Percentiles rank a stretch among this genome's conserved stretches.
Conservation (phyloP, 1,140 invertebrate genomes). For the Chironomus striatipennis region DNA sequence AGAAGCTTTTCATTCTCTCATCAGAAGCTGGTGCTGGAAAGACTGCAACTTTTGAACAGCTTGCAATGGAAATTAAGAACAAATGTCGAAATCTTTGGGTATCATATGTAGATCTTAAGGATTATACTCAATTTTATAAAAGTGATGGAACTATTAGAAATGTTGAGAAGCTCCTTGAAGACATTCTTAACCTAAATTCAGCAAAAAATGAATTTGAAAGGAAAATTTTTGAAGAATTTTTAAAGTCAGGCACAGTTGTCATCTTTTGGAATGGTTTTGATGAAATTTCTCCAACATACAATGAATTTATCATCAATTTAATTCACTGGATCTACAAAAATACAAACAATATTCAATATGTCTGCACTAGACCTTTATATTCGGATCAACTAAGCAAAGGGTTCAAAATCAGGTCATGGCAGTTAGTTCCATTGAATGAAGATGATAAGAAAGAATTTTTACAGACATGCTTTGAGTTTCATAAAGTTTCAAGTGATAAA, state of each 20-base stretch:
- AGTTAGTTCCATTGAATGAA: neutral
- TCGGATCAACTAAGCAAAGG: neutral
- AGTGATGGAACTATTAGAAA: too few species aligned
- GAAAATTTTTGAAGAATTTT: neutral
- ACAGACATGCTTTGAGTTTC: neutral
- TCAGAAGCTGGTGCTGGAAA: neutral
- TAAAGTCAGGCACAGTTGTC: neutral
- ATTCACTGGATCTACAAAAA: neutral
- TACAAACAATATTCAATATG: neutral
- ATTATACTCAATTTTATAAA: neutral
- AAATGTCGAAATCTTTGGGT: neutral
- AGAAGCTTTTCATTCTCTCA: neutral
- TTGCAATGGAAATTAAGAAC: neutral
- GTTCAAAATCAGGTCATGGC: neutral
- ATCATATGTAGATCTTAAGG: neutral
- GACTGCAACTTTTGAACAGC: neutral
- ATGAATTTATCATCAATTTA: neutral
- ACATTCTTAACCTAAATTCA: neutral
- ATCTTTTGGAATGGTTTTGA: neutral
- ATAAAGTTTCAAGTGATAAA: neutral
- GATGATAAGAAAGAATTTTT: neutral
- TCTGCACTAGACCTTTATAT: neutral
- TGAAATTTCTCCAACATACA: neutral
- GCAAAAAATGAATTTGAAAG: neutral
- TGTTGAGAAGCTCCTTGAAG: neutral